Conservation (phyloP, 2,113 vertebrate species). For the Pogonocichla stellata region DNA sequence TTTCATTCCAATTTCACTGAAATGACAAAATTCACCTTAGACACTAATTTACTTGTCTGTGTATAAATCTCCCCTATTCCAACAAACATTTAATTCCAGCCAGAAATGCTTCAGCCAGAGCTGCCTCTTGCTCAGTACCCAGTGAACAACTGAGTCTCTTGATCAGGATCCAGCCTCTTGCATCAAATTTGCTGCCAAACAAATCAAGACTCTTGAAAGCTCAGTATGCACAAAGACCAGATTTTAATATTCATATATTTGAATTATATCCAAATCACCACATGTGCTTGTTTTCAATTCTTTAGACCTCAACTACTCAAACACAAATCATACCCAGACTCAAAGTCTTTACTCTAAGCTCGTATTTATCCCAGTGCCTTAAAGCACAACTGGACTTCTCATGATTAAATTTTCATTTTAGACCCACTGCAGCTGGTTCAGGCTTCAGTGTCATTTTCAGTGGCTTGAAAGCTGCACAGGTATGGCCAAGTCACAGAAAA, state of each 20-base stretch:
- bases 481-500: not conserved
- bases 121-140: constrained; percentile 17
- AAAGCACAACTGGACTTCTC: not conserved
- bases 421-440: not conserved
- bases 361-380: not conserved
- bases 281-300: not conserved
- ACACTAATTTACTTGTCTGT: constrained; percentile 2
- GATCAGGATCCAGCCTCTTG: not conserved
- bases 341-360: not conserved
- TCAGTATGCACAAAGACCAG: constrained; percentile 7
- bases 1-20: constrained; percentile 2
- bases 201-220: constrained; percentile 27
- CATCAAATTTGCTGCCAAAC: constrained; percentile 13
- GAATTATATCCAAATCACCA: constrained; percentile 12
- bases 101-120: constrained; percentile 4
- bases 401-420: not conserved
- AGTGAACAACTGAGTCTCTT: not conserved
- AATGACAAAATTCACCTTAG: constrained; percentile 44
- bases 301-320: not conserved
- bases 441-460: not conserved
- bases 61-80: not conserved
- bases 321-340: not conserved
- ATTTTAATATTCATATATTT: constrained; percentile 23
- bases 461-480: not conserved
- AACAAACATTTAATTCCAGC: constrained; percentile 11